Evolutionary conservation across 2,888 invertebrate species (phyloP), one percentile per base, ranked within the genome.

Genomic region (Portevinia maculata): DNA sequence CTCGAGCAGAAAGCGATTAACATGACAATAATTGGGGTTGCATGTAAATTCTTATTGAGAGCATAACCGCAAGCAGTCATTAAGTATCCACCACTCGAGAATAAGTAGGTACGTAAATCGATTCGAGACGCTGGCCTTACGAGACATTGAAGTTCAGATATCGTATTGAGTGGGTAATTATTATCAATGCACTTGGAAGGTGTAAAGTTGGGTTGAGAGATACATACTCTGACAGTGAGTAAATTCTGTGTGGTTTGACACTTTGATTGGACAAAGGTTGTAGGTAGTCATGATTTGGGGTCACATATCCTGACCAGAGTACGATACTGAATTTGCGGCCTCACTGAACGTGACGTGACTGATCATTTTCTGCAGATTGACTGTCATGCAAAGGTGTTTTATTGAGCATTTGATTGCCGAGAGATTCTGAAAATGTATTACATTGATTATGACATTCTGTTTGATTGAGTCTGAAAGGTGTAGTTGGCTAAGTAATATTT

Each of bases 21-120:
- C 76, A 76, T 62, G 69, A 76, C 69, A 69, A 76, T 76, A 70
- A 76, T 69, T 76, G 76, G 69, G 39, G 55, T 70, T 70, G 76
- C 76, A 69, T 70, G 76, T 76, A 50, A 76, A 62, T 70, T 62
- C 76, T 70, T 76, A 76, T 76, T 69, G 69, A 62, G 41, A 70
- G 39, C 39, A 60, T 55, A 57, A 32, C 62, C 62, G 62, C 62
- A 70, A 76, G 69, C 62, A 76, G 62, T 48, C 53, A 44, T 55
- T 76, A 55, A 46, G 64, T 32, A 28, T 9, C 32, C 34, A 3
- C 50, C 65, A 11, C 30, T 48, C 8, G 13, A 39, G 30, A 50
- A 13, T n/a, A 2, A 0, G 30, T 55, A 6, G 41, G 57, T 32
- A n/a, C 24, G 39, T n/a, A n/a, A n/a, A n/a, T n/a, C n/a, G n/a